Conservation (phyloP, 2,888 invertebrate genomes). For the Syrista parreyssii region DNA sequence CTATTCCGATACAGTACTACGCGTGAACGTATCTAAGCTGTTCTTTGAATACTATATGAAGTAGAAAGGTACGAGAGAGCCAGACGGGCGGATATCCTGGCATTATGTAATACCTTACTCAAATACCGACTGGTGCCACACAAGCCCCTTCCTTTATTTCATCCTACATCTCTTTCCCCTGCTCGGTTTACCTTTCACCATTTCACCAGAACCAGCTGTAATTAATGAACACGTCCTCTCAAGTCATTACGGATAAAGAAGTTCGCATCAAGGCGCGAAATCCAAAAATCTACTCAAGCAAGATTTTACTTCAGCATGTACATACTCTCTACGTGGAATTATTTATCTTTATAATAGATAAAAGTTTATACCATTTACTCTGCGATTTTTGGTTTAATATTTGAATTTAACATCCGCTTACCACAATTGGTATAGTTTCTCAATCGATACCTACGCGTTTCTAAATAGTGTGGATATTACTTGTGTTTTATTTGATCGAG, state of each 20-base stretch:
- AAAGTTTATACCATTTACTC: too few species aligned
- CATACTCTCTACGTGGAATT: too few species aligned
- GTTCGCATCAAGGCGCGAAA: neutral
- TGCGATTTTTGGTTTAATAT: too few species aligned
- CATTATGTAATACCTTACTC: constrained; percentile 29
- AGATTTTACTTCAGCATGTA: too few species aligned
- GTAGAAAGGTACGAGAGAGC: constrained; percentile 14
- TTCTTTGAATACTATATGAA: constrained; percentile 41
- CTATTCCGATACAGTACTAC: neutral
- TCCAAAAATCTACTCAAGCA: too few species aligned
- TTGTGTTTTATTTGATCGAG: neutral
- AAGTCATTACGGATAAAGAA: neutral
- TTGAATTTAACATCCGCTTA: too few species aligned
- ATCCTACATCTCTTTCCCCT: neutral
- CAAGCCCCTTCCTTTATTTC: neutral
- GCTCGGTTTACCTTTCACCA: neutral
- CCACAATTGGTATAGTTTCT: neutral
- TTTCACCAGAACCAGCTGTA: neutral
- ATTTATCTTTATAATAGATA: too few species aligned
- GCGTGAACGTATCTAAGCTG: constrained; percentile 24
- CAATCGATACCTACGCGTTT: neutral
- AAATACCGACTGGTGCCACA: neutral
- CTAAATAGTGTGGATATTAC: neutral
- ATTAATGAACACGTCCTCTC: neutral
- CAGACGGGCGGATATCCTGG: constrained; percentile 43